Conservation (phyloP, 1,140 invertebrate genomes). For the Scaptomyza montana region DNA sequence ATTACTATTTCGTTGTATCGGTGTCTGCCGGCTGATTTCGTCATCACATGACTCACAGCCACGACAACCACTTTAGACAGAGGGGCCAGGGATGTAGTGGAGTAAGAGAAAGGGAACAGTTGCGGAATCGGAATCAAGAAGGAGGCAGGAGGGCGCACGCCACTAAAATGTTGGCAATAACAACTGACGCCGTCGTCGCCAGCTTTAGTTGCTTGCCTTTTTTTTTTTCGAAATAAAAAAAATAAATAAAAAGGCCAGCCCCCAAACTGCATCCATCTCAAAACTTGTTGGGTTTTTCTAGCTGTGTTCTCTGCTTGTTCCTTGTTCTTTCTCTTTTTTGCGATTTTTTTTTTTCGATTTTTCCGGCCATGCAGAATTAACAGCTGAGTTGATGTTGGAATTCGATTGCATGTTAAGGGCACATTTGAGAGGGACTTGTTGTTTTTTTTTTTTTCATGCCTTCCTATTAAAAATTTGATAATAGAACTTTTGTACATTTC, state of each 20-base stretch:
- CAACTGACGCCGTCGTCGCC: slow-evolving; percentile 57
- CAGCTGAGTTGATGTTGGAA: slow-evolving; percentile 51
- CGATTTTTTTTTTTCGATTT: slow-evolving; percentile 7
- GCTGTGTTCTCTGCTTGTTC: neutral
- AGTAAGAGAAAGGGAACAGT: no score
- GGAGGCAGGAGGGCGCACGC: slow-evolving; percentile 1
- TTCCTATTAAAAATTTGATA: slow-evolving; percentile 11
- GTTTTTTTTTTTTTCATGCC: neutral
- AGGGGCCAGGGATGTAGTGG: neutral
- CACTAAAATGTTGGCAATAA: slow-evolving; percentile 59
- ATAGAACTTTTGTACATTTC: slow-evolving; percentile 16
- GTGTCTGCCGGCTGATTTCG: slow-evolving; percentile 55
- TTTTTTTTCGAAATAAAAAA: slow-evolving; percentile 4
- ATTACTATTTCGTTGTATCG: slow-evolving; percentile 37
- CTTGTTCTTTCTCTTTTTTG: slow-evolving; percentile 2
- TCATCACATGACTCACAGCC: slow-evolving; percentile 58
- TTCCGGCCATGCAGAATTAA: slow-evolving; percentile 58
- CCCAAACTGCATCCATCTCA: slow-evolving; percentile 47
- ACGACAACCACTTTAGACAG: neutral
- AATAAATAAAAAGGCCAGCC: slow-evolving; percentile 34
- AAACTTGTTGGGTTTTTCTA: slow-evolving; percentile 31
- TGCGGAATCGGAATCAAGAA: no score
- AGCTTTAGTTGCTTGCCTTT: slow-evolving; percentile 24
- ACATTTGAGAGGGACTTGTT: slow-evolving; percentile 37
- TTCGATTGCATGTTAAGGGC: slow-evolving; percentile 63